Evolutionary conservation across 2,888 invertebrate species (phyloP).

Genomic region (Caenorhabditis afra): DNA sequence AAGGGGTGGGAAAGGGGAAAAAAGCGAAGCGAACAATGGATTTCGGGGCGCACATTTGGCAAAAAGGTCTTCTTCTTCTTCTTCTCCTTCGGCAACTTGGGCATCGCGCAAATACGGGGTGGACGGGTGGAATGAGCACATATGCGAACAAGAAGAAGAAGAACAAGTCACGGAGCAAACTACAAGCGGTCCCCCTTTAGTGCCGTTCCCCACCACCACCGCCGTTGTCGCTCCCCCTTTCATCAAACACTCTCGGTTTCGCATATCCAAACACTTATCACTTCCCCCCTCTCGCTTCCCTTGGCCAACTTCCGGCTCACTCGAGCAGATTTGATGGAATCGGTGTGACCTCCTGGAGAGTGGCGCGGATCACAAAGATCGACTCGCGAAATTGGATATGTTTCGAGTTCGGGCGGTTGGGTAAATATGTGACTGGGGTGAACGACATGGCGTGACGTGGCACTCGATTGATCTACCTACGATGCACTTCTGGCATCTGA

Average conservation of each 20-base stretch:
- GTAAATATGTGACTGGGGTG: conserved; percentile 21
- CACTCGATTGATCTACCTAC: too few relatives aligned
- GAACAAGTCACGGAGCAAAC: too few relatives aligned
- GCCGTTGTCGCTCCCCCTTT: too few relatives aligned
- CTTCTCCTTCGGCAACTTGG: background rate
- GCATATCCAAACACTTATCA: conserved; percentile 12
- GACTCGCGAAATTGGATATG: conserved; percentile 21
- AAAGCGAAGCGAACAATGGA: conserved; percentile 51
- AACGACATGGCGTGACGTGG: too few relatives aligned
- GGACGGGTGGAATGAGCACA: too few relatives aligned
- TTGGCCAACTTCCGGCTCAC: conserved; percentile 22
- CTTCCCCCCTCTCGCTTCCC: background rate
- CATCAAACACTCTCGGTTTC: too few relatives aligned
- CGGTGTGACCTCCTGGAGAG: background rate
- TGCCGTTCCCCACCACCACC: too few relatives aligned
- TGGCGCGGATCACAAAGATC: conserved; percentile 17
- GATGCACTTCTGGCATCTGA: too few relatives aligned
- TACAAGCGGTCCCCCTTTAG: too few relatives aligned
- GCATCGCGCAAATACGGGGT: too few relatives aligned
- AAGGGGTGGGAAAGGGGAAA: too few relatives aligned
- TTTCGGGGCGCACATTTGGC: conserved; percentile 3
- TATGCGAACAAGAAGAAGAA: too few relatives aligned
- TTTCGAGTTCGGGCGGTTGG: background rate
- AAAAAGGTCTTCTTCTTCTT: background rate
- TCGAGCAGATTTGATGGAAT: background rate